Base-by-base conservation (phyloP, 2,113 vertebrate species). In the Nansenia antarctica region DNA sequence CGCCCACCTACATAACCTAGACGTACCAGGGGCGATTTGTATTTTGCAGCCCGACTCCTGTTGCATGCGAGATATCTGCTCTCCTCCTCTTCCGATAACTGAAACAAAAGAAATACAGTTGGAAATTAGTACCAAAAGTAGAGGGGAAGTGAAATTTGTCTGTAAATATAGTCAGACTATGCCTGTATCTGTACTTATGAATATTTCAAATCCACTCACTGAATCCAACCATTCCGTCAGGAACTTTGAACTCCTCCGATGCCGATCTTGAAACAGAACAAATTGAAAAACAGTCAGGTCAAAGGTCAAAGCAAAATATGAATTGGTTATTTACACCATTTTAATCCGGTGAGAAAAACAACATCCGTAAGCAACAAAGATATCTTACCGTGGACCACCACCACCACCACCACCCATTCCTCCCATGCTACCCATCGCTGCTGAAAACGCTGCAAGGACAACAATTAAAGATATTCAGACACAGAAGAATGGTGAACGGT, bases 81-180 rank as follows among this genome's bases (percentile, higher is more conserved):
- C 98, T n/a, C 98, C 98, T 39, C 98, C 98, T 93, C 98, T 94
- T 82, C 97, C 98, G 86, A 99, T 99, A 80, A 99, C 97, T 98
- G 83, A 0, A 76, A 20, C 22, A 31, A 18, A n/a, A 82, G 72
- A 72, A 73, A 0, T 76, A 72, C 1, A 31, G 62, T 2, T 74
- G 14, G 64, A 31, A 57, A 22, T 0, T 14, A 65, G 45, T 45
- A 54, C 12, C 3, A 7, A 20, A 35, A 1, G 18, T 20, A 3
- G 11, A 34, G 14, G 2, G 15, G 14, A 18, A 1, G 1, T n/a
- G n/a, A 1, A 2, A 6, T 24, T 47, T 5, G 1, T 32, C 3
- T 3, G 1, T 14, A 22, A n/a, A n/a, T n/a, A n/a, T n/a, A n/a
- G n/a, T n/a, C n/a, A n/a, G n/a, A n/a, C n/a, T 42, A 15, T 42